These are phyloP conservation scores for Nothocercus julius DNA, from an alignment of 2,113 vertebrate genomes.

Conservation along the genomic window DNA sequence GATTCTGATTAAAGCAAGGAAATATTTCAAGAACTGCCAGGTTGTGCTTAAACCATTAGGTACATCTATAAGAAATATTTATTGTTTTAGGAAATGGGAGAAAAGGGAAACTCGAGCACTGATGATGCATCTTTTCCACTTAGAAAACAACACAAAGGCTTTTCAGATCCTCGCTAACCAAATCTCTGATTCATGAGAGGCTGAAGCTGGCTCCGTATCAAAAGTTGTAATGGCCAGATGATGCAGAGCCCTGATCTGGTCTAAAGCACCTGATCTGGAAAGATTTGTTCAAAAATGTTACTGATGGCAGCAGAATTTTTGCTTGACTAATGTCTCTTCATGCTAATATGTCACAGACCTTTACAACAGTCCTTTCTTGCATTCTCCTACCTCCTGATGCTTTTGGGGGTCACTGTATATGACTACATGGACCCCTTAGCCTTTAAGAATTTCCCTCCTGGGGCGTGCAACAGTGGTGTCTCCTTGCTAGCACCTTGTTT, in stretches of 20 bases:
- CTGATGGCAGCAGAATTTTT: slow-evolving; percentile 15
- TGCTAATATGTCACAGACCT: background rate
- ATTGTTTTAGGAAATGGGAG: slow-evolving; percentile 59
- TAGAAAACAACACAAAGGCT: slow-evolving; percentile 31
- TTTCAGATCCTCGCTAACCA: background rate
- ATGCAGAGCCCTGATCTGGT: slow-evolving; percentile 16
- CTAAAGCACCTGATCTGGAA: slow-evolving; percentile 27
- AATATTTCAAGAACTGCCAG: slow-evolving; percentile 64
- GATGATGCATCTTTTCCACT: slow-evolving; percentile 42
- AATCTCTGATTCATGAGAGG: background rate
- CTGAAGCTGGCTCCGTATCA: slow-evolving; percentile 10
- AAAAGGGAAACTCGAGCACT: slow-evolving; percentile 27
- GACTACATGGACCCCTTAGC: background rate
- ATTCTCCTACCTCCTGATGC: background rate
- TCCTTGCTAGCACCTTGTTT: background rate
- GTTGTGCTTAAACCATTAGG: slow-evolving; percentile 60
- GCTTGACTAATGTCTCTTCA: background rate
- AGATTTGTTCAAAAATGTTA: slow-evolving; percentile 19
- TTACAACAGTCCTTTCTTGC: background rate
- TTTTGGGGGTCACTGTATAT: background rate
- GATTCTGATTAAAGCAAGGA: slow-evolving; percentile 67
- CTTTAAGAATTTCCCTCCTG: background rate
- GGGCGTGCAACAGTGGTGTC: background rate
- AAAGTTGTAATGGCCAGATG: slow-evolving; percentile 35
- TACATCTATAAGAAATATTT: slow-evolving; percentile 56